These are phyloP conservation scores for Hemistola chrysoprasaria DNA, from an alignment of 2,888 invertebrate genomes.

Conservation along the genomic window DNA sequence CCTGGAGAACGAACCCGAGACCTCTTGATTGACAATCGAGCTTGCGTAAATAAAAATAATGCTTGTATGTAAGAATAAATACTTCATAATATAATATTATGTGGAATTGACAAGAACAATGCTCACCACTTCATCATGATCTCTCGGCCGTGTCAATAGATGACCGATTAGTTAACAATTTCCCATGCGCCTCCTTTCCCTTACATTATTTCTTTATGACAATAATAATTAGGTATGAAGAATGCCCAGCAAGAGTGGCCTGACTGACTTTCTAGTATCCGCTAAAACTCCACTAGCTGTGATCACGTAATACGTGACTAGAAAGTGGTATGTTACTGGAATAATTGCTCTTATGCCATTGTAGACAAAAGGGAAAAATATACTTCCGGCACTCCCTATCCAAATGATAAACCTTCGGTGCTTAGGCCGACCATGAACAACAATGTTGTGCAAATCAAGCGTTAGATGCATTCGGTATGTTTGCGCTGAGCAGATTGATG, in stretches of 20 bases:
- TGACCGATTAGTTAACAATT: slow-evolving; percentile 60
- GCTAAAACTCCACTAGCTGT: slow-evolving; percentile 52
- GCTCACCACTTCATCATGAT: slow-evolving; percentile 23
- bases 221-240: too few relatives aligned
- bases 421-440: too few relatives aligned
- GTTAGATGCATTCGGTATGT: background rate
- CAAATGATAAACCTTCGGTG: too few relatives aligned
- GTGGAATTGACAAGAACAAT: background rate
- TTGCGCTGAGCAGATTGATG: slow-evolving; percentile 1
- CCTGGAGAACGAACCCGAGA: too few relatives aligned
- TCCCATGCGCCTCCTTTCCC: slow-evolving; percentile 37
- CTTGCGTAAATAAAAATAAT: too few relatives aligned
- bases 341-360: slow-evolving; percentile 47
- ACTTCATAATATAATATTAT: too few relatives aligned
- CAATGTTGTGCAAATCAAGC: slow-evolving; percentile 4
- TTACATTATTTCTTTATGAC: slow-evolving; percentile 58
- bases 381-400: slow-evolving; percentile 27
- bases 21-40: too few relatives aligned
- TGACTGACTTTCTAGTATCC: slow-evolving; percentile 57
- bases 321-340: slow-evolving; percentile 57
- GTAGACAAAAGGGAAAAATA: slow-evolving; percentile 34
- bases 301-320: slow-evolving; percentile 64
- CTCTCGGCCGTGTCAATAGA: slow-evolving; percentile 51
- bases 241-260: slow-evolving; percentile 39
- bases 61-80: too few relatives aligned